phyloP scores from a whole-genome alignment of 2,888 invertebrate genomes.

The Lasioglossum calceatum region DNA sequence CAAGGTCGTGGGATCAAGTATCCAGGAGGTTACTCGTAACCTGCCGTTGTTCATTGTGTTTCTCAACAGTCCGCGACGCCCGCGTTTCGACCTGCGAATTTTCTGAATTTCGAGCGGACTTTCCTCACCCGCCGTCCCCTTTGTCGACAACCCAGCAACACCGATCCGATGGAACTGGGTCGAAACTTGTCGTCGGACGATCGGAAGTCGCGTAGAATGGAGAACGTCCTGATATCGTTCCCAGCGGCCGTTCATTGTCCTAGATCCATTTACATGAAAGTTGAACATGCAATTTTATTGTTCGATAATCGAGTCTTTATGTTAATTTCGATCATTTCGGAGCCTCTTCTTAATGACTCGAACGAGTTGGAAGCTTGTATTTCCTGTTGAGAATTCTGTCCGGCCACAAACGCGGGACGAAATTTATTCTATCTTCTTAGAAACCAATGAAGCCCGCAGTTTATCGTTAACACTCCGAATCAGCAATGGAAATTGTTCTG shows the following conservation, averaged over 20 bases:
- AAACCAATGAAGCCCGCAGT: neutral
- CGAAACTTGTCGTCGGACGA: neutral
- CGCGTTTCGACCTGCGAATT: slow-evolving; percentile 6
- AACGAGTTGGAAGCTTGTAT: neutral
- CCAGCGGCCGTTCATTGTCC: neutral
- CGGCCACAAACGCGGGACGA: neutral
- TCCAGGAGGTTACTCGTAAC: slow-evolving; percentile 59
- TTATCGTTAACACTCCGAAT: neutral
- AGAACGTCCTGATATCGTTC: neutral
- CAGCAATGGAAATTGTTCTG: neutral
- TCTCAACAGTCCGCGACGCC: slow-evolving; percentile 22
- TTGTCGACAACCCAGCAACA: neutral
- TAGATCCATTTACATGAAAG: neutral
- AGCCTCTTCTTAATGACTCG: neutral
- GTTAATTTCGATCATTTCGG: neutral
- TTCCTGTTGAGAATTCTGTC: neutral
- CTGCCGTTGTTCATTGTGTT: slow-evolving; percentile 62
- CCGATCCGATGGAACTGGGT: neutral
- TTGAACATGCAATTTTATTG: neutral
- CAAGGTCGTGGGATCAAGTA: slow-evolving; percentile 74
- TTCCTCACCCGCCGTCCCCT: neutral
- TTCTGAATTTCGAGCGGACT: slow-evolving; percentile 20
- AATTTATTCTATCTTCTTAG: neutral
- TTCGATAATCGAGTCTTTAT: neutral
- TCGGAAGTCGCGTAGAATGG: neutral